Evolutionary conservation across 2,113 vertebrate genomes (phyloP).

Genomic region (Engystomops pustulosus): DNA sequence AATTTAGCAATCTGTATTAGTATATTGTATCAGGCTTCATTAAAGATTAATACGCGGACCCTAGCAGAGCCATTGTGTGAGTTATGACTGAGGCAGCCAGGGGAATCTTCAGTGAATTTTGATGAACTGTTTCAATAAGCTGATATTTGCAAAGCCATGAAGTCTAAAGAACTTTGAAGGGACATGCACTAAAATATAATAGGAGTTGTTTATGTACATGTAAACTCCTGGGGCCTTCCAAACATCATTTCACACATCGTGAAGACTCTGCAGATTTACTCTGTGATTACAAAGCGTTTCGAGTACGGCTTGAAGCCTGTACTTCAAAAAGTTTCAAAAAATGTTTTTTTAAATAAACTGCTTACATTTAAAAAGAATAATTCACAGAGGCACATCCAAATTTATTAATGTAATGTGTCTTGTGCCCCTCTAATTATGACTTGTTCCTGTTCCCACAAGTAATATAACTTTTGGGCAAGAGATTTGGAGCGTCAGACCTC

Average conservation of each 20-base stretch:
- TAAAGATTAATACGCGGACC: constrained; percentile 38
- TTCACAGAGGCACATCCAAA: not conserved
- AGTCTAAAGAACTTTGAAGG: constrained; percentile 20
- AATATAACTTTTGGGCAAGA: not conserved
- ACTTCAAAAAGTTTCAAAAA: not conserved
- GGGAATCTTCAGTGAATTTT: constrained; percentile 41
- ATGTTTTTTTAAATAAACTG: not conserved
- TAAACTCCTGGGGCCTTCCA: constrained; percentile 8
- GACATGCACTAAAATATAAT: constrained; percentile 19
- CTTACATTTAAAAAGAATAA: not conserved
- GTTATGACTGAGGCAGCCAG: constrained; percentile 12
- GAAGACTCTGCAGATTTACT: constrained; percentile 22
- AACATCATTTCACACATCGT: not conserved
- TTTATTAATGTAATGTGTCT: not conserved
- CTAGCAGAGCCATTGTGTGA: constrained; percentile 26
- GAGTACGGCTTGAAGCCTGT: not conserved
- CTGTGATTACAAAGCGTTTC: constrained; percentile 1
- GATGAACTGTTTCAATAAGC: constrained; percentile 47
- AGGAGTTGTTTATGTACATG: constrained; percentile 19
- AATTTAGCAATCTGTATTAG: constrained; percentile 22
- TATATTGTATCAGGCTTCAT: constrained; percentile 34
- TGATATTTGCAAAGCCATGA: constrained; percentile 40
- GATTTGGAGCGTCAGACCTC: no score
- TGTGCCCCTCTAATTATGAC: not conserved
- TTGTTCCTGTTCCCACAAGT: not conserved